Evolutionary conservation across 64 coral and sea anemone genomes (phyloP), one percentile per base, ranked within the genome.

Genomic region (Montipora capricornis): DNA sequence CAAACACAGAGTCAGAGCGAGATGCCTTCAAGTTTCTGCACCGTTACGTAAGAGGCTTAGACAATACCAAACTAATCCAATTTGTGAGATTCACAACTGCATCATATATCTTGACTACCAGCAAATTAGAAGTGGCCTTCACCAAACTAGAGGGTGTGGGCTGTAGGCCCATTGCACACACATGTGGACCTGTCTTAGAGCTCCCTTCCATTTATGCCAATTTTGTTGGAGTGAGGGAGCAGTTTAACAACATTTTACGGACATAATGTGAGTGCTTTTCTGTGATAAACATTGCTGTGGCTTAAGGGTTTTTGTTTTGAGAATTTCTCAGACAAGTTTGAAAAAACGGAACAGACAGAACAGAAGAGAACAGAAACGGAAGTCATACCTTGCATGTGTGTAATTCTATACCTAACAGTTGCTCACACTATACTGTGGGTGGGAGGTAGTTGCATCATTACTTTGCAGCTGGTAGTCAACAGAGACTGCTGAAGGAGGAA

Each of bases 11-110:
- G 60, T 11, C 9, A 64, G 8, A 64, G 53, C 80, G 89, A 44
- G 60, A 96, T 86, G 74, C 75, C 0, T 79, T 89, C 3, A 96
- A 93, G 73, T 93, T 85, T 50, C 46, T 96, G 17, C 87, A 96
- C 19, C 37, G 87, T 11, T 93, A 77, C 62, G 29, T 93, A 69
- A 90, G 95, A 93, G 53, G 53, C 53, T 76, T 96, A 15, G 87
- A 96, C 51, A 44, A 57, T 20, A n/a, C 47, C 10, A 68, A 96
- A 74, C 68, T 96, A 3, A 15, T 87, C 7, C 69, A 87, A 59
- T 96, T 96, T 64, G 68, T 96, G 19, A 44, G 87, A 19, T 96
- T 96, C 49, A 93, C 90, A 37, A 96, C 91, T 75, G 87, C 90
- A 58, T 26, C 44, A 15, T 89, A 91, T 91, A 55, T 90, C 11